Base-by-base conservation (phyloP, 2,797 vertebrate genomes). In the Novumbra hubbsi region DNA sequence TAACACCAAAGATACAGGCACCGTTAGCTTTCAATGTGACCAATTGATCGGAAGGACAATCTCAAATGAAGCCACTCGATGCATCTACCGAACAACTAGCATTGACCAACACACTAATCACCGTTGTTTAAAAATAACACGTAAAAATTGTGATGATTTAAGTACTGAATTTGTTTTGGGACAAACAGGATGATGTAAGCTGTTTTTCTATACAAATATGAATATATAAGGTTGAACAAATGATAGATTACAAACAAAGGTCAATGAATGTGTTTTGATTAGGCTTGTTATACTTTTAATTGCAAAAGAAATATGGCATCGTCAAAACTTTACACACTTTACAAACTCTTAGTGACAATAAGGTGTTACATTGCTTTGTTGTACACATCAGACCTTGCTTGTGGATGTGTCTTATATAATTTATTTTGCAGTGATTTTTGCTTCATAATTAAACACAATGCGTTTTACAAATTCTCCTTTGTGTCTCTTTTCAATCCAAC, bases 391-490 rank as follows among this genome's bases (percentile, higher is more conserved):
- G 85, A 90, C 91, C 91, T 85, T 91, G 90, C 89, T 85, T 94
- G 90, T 90, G 89, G 88, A 75, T 91, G 91, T 87, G 86, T 92
- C 92, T 92, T 92, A 91, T 92, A 88, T 94, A 95, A 94, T 94
- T 95, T 95, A 95, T 94, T 94, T 91, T 88, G 90, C 89, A 91
- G 83, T 92, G 90, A 93, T 83, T 75, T 93, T 83, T 80, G 80
- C 82, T 87, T 86, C 86, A 83, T 80, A 80, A 88, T 87, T 88
- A 88, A 88, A 88, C 81, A 78, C 81, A 78, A 76, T 73, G 74
- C 76, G 74, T 77, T 86, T 76, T 87, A 76, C 73, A 74, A 74
- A 65, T 77, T 63, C 24, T 70, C 21, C 28, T 65, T 55, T 78
- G 73, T 72, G 70, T 75, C 66, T 76, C 57, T 41, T 41, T 64